A percentile compares a stretch with the other conserved stretches of the same genome.
phyloP scores from a whole-genome alignment of 2,888 invertebrate genomes.

The Pterobdella sp. region DNA sequence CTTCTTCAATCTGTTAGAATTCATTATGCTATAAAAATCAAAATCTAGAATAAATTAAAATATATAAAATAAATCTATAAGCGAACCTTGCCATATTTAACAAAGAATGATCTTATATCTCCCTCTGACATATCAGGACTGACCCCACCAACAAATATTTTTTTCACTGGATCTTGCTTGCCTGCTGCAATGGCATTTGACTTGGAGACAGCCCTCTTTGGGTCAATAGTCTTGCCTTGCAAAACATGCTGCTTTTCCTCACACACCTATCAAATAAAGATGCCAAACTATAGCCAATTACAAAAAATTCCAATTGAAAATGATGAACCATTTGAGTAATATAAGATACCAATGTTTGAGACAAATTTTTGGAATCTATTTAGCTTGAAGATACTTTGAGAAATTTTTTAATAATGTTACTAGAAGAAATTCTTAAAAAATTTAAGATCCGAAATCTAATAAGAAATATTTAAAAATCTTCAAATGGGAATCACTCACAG shows the following conservation, averaged over 20 bases:
- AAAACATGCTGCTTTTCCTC: constrained; percentile 62
- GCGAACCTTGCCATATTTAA: constrained; percentile 79
- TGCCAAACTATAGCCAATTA: too few relatives aligned
- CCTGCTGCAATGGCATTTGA: constrained; percentile 70
- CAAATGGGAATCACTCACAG: constrained; percentile 14
- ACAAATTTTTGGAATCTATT: neutral
- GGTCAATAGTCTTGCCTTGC: constrained; percentile 88
- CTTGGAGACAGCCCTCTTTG: constrained; percentile 66
- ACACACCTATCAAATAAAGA: constrained; percentile 16
- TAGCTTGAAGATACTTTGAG: neutral
- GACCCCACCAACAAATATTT: constrained; percentile 91
- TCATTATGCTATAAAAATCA: too few relatives aligned
- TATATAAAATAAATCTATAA: neutral
- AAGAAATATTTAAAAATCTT: constrained; percentile 14
- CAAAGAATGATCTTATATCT: constrained; percentile 84
- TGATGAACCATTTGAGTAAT: too few relatives aligned
- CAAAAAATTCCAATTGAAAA: too few relatives aligned
- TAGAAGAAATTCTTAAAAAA: neutral
- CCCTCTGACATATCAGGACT: constrained; percentile 85
- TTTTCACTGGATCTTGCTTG: constrained; percentile 58
- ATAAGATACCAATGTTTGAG: neutral
- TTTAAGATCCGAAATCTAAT: neutral
- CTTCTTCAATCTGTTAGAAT: constrained; percentile 69
- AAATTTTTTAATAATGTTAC: neutral
- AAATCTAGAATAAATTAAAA: too few relatives aligned